phyloP scores from a whole-genome alignment of 2,113 vertebrate species.

The Poeciliopsis turrubarensis region DNA sequence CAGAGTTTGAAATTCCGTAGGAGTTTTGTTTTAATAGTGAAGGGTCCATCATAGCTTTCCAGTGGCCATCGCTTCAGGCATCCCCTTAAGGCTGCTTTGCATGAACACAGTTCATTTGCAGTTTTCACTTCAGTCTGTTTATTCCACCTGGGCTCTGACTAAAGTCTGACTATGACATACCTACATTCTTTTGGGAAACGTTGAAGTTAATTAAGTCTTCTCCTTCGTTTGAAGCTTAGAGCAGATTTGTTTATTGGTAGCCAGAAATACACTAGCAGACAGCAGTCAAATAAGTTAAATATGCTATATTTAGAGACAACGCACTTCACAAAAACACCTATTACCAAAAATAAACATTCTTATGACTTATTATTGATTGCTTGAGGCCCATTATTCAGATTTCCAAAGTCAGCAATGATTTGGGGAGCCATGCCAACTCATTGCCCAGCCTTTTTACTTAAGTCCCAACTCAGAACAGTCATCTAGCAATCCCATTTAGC shows the following conservation, averaged over 20 bases:
- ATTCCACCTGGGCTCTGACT: constrained; percentile 43
- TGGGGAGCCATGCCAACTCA: too few relatives aligned
- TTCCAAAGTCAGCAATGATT: too few relatives aligned
- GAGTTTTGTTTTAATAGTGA: constrained; percentile 35
- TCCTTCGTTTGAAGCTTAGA: constrained; percentile 15
- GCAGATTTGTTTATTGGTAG: constrained; percentile 18
- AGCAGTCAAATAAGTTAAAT: constrained; percentile 1
- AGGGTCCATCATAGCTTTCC: constrained; percentile 35
- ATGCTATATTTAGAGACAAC: neutral
- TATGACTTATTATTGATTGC: neutral
- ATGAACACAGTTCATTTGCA: constrained; percentile 27
- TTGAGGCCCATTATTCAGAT: too few relatives aligned
- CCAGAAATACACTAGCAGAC: neutral
- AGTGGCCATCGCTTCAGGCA: constrained; percentile 58
- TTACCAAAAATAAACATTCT: neutral
- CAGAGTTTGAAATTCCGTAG: constrained; percentile 19
- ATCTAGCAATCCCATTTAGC: too few relatives aligned
- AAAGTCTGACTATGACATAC: constrained; percentile 28
- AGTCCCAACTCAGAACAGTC: too few relatives aligned
- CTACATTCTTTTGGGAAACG: constrained; percentile 26
- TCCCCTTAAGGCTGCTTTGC: constrained; percentile 50
- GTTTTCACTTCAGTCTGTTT: constrained; percentile 33
- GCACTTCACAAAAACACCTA: neutral
- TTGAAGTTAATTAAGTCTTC: constrained; percentile 5
- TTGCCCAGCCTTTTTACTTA: too few relatives aligned